These are phyloP conservation scores for Onychomys arenicola DNA, from an alignment of 2,797 vertebrate genomes.

Conservation along the genomic window DNA sequence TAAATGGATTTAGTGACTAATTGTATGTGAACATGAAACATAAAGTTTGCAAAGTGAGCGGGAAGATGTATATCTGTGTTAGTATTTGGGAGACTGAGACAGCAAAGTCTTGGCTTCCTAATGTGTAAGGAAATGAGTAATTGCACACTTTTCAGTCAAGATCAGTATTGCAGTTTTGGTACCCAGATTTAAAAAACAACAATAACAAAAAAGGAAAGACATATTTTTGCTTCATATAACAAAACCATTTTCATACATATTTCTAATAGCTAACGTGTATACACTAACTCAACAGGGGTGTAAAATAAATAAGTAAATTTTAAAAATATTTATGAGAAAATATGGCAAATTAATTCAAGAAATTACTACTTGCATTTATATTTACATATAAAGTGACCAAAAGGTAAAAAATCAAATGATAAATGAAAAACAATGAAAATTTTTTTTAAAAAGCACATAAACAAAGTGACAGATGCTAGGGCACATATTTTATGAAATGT, in stretches of 20 bases:
- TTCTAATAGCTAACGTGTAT: background rate
- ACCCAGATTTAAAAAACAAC: background rate
- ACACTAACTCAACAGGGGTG: background rate
- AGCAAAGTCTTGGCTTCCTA: background rate
- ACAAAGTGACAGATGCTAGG: background rate
- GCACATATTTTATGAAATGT: background rate
- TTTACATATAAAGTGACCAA: background rate
- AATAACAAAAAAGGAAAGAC: no score
- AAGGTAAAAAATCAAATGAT: slow-evolving; percentile 4
- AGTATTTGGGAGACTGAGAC: background rate
- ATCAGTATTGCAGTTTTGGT: background rate
- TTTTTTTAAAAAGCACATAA: background rate
- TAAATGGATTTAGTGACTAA: background rate
- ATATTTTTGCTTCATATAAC: background rate
- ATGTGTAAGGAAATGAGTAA: background rate
- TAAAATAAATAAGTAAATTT: background rate
- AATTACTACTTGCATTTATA: background rate
- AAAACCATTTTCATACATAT: background rate
- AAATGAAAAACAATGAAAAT: background rate
- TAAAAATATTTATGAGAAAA: slow-evolving; percentile 27
- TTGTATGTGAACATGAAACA: background rate
- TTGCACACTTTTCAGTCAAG: background rate
- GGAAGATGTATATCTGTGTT: background rate
- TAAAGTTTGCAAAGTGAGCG: background rate
- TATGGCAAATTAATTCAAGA: background rate